Evolutionary conservation across 2,797 vertebrate genomes (phyloP).

Genomic region (Alcedo quadribrachys): DNA sequence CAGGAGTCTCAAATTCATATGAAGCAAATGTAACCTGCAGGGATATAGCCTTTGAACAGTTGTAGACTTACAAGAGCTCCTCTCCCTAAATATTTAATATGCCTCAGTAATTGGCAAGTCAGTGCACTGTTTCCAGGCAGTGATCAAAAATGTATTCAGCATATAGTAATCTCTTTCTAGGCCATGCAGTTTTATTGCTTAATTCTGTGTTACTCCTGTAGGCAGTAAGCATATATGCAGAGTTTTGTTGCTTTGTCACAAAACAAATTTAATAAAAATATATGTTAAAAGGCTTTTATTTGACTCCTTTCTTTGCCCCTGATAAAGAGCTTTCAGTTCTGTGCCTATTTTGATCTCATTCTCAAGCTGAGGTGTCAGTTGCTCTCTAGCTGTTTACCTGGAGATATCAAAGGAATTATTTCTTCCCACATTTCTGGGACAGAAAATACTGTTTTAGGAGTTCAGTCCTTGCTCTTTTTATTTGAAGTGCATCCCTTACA

Average conservation of each 20-base stretch:
- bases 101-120: not conserved
- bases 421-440: not conserved
- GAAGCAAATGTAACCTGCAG: not conserved
- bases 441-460: not conserved
- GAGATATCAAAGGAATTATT: not conserved
- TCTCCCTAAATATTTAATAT: constrained; percentile 36
- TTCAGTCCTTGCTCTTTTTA: not conserved
- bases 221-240: not conserved
- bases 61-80: not conserved
- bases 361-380: not conserved
- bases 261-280: not conserved
- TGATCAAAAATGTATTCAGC: constrained; percentile 3
- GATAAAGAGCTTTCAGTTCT: not conserved
- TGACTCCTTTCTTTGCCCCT: not conserved
- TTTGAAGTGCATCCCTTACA: not conserved
- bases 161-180: not conserved
- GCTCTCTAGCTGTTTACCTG: not conserved
- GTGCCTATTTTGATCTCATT: not conserved
- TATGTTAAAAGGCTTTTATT: not conserved
- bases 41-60: not conserved
- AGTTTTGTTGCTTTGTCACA: not conserved
- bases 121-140: not conserved
- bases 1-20: not conserved
- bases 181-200: not conserved
- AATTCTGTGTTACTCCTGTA: not conserved